These are phyloP conservation scores for Takifugu flavidus DNA, from an alignment of 2,113 vertebrate genomes.

Conservation along the genomic window DNA sequence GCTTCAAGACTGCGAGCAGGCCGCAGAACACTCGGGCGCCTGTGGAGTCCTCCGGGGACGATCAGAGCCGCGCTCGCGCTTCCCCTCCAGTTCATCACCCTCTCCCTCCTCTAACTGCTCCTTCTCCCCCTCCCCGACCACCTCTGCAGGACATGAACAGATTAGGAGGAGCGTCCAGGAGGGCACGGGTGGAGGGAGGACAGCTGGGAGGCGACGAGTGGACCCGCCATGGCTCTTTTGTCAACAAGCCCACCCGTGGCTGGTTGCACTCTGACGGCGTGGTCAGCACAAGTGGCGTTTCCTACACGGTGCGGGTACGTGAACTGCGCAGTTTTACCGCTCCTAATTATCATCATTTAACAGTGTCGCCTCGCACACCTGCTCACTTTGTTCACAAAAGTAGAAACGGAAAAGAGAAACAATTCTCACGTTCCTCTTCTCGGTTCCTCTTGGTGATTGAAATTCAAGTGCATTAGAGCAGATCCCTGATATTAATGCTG, in stretches of 20 bases:
- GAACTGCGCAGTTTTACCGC: conserved; percentile 1
- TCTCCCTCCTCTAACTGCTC: conserved; percentile 62
- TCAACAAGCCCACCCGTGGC: conserved; percentile 94
- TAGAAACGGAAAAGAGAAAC: conserved; percentile 3
- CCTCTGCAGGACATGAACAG: conserved; percentile 98
- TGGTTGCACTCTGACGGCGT: conserved; percentile 95
- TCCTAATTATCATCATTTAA: conserved; percentile 1
- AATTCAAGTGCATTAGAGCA: conserved; percentile 17
- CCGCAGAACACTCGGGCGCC: conserved; percentile 36
- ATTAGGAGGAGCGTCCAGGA: conserved; percentile 88
- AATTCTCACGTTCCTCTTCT: conserved; percentile 5
- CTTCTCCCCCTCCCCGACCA: conserved; percentile 80
- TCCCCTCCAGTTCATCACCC: conserved; percentile 56
- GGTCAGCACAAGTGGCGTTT: conserved; percentile 91
- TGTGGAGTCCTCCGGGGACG: conserved; percentile 55
- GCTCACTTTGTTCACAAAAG: conserved; percentile 9
- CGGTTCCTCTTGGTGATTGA: conserved; percentile 28
- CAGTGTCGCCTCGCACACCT: neutral
- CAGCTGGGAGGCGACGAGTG: conserved; percentile 97
- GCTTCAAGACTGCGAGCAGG: conserved; percentile 68
- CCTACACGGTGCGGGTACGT: conserved; percentile 83
- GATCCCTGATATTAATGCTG: conserved; percentile 18
- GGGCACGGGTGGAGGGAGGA: conserved; percentile 94
- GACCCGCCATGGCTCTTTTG: conserved; percentile 97
- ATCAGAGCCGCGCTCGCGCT: conserved; percentile 54